These are phyloP conservation scores for Lycopodina hypogea DNA, from an alignment of 37 sponge, comb jelly and placozoan genomes.

Conservation along the genomic window DNA sequence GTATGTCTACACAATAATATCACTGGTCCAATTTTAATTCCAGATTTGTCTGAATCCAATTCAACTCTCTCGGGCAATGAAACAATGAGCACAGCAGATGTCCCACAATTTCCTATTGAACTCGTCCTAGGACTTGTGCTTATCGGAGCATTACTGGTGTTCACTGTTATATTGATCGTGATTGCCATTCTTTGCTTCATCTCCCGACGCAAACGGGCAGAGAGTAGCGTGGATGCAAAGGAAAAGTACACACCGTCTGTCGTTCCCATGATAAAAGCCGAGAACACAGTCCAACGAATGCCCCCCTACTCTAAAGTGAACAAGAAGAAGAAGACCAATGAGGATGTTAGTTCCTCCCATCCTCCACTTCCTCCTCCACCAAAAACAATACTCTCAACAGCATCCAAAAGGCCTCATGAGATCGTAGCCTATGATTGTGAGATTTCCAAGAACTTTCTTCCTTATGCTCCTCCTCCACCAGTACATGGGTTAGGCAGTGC, in stretches of 20 bases:
- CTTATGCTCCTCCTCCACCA: conserved; percentile 36
- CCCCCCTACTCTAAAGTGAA: too few relatives aligned
- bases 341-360: neutral
- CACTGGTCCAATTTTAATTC: too few relatives aligned
- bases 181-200: neutral
- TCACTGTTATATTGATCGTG: conserved; percentile 4
- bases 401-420: conserved; percentile 4
- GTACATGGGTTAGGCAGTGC: neutral
- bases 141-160: neutral
- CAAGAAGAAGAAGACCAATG: neutral
- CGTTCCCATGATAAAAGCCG: too few relatives aligned
- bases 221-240: neutral
- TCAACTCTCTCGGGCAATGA: neutral
- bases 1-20: too few relatives aligned
- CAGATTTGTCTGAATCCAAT: too few relatives aligned
- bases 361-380: neutral
- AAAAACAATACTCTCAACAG: neutral
- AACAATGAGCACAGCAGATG: neutral
- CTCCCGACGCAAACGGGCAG: neutral
- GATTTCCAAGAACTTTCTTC: conserved; percentile 10
- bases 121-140: neutral
- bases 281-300: too few relatives aligned
- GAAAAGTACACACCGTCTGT: too few relatives aligned
- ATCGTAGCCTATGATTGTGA: conserved; percentile 25
- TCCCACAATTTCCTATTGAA: neutral